Evolutionary conservation across 2,113 vertebrate species (phyloP).

Genomic region (Ictalurus furcatus): DNA sequence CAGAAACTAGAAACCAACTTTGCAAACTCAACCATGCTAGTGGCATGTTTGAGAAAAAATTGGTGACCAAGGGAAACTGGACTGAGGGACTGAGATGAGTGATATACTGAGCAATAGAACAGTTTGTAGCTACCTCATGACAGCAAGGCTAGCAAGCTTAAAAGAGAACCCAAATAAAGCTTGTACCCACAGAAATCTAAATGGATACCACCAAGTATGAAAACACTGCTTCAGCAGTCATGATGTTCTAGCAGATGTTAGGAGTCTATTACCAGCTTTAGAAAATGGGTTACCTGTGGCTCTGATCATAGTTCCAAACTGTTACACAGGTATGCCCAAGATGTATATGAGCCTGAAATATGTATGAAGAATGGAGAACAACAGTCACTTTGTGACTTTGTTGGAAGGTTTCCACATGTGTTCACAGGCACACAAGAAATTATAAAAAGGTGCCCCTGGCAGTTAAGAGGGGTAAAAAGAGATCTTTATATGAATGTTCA

Average conservation of each 20-base stretch:
- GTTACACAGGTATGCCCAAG: neutral
- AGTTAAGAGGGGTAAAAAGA: neutral
- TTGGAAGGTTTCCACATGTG: neutral
- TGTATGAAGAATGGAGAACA: neutral
- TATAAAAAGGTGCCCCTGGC: neutral
- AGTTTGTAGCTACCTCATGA: too few relatives aligned
- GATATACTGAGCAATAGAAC: too few relatives aligned
- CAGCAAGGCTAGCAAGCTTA: too few relatives aligned
- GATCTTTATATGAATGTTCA: neutral
- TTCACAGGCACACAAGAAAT: neutral
- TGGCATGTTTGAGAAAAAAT: too few relatives aligned
- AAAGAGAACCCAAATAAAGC: too few relatives aligned
- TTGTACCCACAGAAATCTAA: neutral
- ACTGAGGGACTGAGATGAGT: too few relatives aligned
- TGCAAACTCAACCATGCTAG: too few relatives aligned
- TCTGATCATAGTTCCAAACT: neutral
- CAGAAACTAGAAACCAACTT: too few relatives aligned
- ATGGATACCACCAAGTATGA: neutral
- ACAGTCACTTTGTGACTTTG: neutral
- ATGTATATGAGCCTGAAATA: neutral
- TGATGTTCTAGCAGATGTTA: neutral
- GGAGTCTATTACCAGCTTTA: neutral
- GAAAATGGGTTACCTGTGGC: neutral
- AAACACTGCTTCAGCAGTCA: neutral
- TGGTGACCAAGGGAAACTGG: too few relatives aligned